Evolutionary conservation across 2,113 vertebrate genomes (phyloP).

Genomic region (Xenus cinereus): DNA sequence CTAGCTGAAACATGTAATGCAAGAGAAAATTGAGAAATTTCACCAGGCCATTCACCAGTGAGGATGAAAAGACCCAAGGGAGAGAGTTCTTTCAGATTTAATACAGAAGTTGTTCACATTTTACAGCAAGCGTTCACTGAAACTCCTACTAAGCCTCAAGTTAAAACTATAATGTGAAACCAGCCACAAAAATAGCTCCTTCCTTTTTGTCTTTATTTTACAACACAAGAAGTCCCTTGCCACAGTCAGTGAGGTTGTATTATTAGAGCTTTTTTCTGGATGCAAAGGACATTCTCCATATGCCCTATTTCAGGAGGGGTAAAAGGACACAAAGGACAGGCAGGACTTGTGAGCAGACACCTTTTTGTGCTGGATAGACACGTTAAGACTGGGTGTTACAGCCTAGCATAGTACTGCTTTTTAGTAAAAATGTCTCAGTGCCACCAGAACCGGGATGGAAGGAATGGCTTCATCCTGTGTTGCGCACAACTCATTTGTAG

Average conservation of each 20-base stretch:
- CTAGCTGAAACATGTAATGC: conserved; percentile 8
- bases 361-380: neutral
- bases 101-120: neutral
- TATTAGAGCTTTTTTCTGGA: neutral
- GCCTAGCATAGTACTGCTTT: neutral
- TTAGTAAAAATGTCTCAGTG: neutral
- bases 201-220: neutral
- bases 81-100: conserved; percentile 1
- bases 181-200: neutral
- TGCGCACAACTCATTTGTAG: neutral
- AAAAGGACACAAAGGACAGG: neutral
- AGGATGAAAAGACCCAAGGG: conserved; percentile 1
- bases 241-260: neutral
- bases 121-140: neutral
- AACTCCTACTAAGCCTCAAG: neutral
- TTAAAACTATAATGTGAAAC: conserved; percentile 2
- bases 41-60: neutral
- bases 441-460: neutral
- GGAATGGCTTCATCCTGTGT: neutral
- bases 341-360: neutral
- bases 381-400: neutral
- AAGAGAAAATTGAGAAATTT: conserved; percentile 22
- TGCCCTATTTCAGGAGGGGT: neutral
- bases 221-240: neutral
- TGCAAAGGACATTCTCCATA: neutral